Base-by-base conservation (phyloP, 2,888 invertebrate species). In the Maniola hyperantus region DNA sequence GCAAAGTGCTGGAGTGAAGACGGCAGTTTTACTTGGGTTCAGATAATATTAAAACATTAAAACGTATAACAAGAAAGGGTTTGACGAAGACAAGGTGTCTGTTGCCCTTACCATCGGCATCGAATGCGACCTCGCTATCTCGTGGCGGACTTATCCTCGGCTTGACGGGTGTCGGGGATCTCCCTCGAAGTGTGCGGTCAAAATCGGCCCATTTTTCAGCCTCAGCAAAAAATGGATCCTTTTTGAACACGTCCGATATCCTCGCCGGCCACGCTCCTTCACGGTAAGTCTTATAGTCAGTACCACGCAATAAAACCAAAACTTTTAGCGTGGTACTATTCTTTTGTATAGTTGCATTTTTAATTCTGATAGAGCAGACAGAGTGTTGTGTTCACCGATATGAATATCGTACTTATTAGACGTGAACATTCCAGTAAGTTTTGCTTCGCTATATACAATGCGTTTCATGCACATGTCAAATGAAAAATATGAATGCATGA, bases 161-260 rank as follows among this genome's bases (percentile, higher is more conserved):
- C 93, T 95, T 96, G 84, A 94, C 94, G 64, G 95, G 95, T 79
- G 95, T 95, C 77, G 95, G 95, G 72, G 95, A 95, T 81, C 84
- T 88, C 79, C 91, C 92, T 79, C 93, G 91, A 81, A 93, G 92
- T 78, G 93, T 93, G 74, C 93, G 93, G 89, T 93, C 94, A 92
- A 93, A 91, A 91, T 79, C 86, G 76, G 87, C 82, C 90, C 92
- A 92, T 83, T 90, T 91, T 83, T 90, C 90, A 76, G 91, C 92
- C 65, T 92, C 92, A 79, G 89, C 89, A 85, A 91, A 92, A 91
- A 92, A 91, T 76, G 92, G 91, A 77, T 92, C 91, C 81, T 77
- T 88, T 85, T 81, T 86, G 90, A 91, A 89, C 83, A 76, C 85
- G 83, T 91, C 90, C 85, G 88, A 89, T 83, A 90, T 81, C 85